A percentile compares a stretch with the other conserved stretches of the same genome.
These are phyloP conservation scores for Notospermus geniculatus DNA, from an alignment of 1,140 invertebrate genomes.

Conservation along the genomic window DNA sequence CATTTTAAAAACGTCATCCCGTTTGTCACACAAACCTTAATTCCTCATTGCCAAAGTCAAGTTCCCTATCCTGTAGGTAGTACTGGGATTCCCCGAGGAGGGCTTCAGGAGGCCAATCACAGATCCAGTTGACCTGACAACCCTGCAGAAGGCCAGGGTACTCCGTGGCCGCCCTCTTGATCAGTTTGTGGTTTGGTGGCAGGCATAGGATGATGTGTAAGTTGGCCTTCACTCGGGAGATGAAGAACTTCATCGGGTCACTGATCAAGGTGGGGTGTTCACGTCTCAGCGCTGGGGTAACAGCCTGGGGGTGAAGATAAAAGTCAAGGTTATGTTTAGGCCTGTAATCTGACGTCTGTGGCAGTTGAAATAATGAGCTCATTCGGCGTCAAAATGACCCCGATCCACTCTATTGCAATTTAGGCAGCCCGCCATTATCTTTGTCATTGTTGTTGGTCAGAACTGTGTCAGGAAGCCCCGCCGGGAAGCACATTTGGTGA, in stretches of 20 bases:
- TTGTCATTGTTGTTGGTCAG: too few species aligned
- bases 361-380: too few species aligned
- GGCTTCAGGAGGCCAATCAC: constrained; percentile 53
- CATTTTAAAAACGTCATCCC: too few species aligned
- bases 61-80: constrained; percentile 30
- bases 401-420: too few species aligned
- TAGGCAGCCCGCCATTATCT: too few species aligned
- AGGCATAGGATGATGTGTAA: constrained; percentile 53
- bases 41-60: too few species aligned
- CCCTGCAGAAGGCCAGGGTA: constrained; percentile 52
- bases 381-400: too few species aligned
- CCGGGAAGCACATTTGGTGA: too few species aligned
- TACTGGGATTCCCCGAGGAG: constrained; percentile 49
- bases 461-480: too few species aligned
- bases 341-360: too few species aligned
- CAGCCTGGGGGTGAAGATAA: constrained; percentile 30
- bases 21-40: too few species aligned
- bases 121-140: constrained; percentile 53
- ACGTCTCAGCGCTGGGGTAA: constrained; percentile 50
- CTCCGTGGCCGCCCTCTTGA: constrained; percentile 42
- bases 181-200: constrained; percentile 43
- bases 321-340: too few species aligned
- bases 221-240: constrained; percentile 52
- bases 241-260: constrained; percentile 54
- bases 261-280: constrained; percentile 47